These are phyloP conservation scores for Natator depressus DNA, from an alignment of 2,113 vertebrate species.

Conservation along the genomic window DNA sequence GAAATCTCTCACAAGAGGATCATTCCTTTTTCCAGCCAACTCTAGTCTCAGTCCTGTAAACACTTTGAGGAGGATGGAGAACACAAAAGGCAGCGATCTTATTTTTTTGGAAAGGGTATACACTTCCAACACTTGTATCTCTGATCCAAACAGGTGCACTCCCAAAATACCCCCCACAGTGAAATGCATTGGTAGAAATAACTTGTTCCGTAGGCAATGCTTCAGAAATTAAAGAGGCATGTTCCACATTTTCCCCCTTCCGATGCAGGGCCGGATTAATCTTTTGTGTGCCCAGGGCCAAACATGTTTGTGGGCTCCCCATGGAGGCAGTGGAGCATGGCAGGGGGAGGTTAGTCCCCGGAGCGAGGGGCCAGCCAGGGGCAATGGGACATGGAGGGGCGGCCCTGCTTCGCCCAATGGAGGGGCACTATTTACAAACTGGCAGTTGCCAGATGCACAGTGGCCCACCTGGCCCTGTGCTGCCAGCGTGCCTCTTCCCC, in stretches of 20 bases:
- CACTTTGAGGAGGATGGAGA: not conserved
- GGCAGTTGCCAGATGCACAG: no score
- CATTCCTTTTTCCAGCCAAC: no score
- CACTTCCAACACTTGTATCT: rapidly evolving
- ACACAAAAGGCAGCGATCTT: not conserved
- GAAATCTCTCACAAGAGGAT: not conserved
- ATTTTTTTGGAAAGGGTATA: not conserved
- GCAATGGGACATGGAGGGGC: no score
- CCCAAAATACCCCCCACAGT: not conserved
- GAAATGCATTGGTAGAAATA: constrained; percentile 46
- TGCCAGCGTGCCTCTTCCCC: no score
- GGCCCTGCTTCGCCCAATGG: no score
- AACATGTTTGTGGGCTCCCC: no score
- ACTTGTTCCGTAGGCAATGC: not conserved
- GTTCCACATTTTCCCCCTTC: constrained; percentile 30
- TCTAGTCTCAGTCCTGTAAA: not conserved
- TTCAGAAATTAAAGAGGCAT: not conserved
- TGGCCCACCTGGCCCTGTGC: no score
- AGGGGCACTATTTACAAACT: no score
- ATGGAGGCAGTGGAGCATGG: no score
- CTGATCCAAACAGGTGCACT: not conserved
- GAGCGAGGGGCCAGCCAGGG: no score
- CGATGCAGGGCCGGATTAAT: not conserved
- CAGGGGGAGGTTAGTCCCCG: no score
- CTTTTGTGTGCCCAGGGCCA: no score